These are phyloP conservation scores for Subanguina moxae DNA, from an alignment of 1,140 invertebrate genomes.

Conservation along the genomic window DNA sequence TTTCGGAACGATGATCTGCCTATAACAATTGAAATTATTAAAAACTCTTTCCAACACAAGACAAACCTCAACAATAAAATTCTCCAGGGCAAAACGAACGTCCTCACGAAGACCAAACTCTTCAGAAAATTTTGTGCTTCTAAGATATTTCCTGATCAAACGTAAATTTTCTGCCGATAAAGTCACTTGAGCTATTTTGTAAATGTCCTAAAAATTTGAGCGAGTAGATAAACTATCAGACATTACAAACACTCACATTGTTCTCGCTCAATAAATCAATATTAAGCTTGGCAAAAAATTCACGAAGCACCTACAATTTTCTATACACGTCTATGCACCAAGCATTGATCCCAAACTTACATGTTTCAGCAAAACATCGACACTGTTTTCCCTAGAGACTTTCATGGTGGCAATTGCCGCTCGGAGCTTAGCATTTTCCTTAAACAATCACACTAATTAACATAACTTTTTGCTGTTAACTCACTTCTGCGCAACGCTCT, in stretches of 20 bases:
- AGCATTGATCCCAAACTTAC: neutral
- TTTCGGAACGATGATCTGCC: slow-evolving; percentile 21
- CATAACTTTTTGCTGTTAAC: neutral
- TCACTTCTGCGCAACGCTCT: neutral
- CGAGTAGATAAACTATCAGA: no score
- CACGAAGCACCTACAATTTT: slow-evolving; percentile 14
- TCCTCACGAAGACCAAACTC: slow-evolving; percentile 38
- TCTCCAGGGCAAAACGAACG: slow-evolving; percentile 31
- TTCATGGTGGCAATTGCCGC: neutral
- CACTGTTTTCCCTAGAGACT: slow-evolving; percentile 30
- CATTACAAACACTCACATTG: neutral
- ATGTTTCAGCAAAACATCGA: slow-evolving; percentile 44
- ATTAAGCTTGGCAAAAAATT: slow-evolving; percentile 28
- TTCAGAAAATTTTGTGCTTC: slow-evolving; percentile 24
- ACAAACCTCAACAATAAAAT: slow-evolving; percentile 38
- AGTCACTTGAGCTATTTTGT: slow-evolving; percentile 33
- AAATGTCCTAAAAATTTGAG: slow-evolving; percentile 10
- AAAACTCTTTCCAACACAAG: no score
- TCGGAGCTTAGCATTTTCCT: neutral
- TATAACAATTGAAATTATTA: slow-evolving; percentile 4
- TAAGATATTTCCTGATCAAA: slow-evolving; percentile 26
- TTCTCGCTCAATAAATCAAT: slow-evolving; percentile 13
- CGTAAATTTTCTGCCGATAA: slow-evolving; percentile 21
- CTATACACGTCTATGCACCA: no score
- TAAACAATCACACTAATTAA: neutral